Evolutionary conservation across 2,888 invertebrate species (phyloP).

Genomic region (Ellobium chinense): DNA sequence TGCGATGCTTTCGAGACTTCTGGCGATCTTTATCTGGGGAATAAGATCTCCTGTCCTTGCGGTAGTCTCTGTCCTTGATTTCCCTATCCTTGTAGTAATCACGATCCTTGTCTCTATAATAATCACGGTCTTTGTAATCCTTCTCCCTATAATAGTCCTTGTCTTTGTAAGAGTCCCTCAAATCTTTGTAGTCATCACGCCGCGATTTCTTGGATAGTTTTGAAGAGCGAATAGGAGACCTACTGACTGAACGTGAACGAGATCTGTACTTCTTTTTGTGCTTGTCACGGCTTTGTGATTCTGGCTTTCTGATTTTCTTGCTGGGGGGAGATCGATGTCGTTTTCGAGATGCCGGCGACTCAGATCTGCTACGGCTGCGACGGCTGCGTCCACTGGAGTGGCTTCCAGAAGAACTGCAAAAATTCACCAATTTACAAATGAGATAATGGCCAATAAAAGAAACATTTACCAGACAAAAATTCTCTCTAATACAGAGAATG

Average conservation of each 20-base stretch:
- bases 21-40: slow-evolving; percentile 60
- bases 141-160: slow-evolving; percentile 28
- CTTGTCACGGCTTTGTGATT: slow-evolving; percentile 60
- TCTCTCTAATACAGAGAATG: no score
- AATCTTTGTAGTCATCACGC: slow-evolving; percentile 25
- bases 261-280: slow-evolving; percentile 56
- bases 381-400: slow-evolving; percentile 55
- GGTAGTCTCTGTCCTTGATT: slow-evolving; percentile 44
- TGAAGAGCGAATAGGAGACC: slow-evolving; percentile 53
- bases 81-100: slow-evolving; percentile 35
- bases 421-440: no score
- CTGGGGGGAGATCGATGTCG: slow-evolving; percentile 52
- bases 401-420: slow-evolving; percentile 48
- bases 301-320: slow-evolving; percentile 60
- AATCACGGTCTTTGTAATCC: slow-evolving; percentile 43
- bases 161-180: slow-evolving; percentile 41
- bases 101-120: slow-evolving; percentile 34
- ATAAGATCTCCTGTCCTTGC: slow-evolving; percentile 50
- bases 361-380: slow-evolving; percentile 60
- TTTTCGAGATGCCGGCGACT: slow-evolving; percentile 54
- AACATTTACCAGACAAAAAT: no score
- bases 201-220: slow-evolving; percentile 46
- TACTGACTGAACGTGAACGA: slow-evolving; percentile 57
- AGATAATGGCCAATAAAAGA: no score
- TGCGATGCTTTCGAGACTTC: slow-evolving; percentile 63